These are phyloP conservation scores for Chondrilla cf. caribensis DNA, from an alignment of 37 sponge, comb jelly and placozoan genomes.

Conservation along the genomic window DNA sequence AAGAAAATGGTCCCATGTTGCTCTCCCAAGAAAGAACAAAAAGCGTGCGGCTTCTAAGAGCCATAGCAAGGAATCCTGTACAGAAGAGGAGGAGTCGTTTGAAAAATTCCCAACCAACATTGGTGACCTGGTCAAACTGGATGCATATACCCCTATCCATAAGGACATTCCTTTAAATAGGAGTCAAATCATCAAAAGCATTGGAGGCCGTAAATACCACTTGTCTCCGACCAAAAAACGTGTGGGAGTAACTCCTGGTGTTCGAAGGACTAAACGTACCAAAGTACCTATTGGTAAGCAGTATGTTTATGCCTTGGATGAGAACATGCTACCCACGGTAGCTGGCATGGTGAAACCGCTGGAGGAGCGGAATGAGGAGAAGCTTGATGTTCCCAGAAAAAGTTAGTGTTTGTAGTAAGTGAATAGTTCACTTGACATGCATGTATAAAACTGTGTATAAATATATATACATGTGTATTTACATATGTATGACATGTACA, in stretches of 20 bases:
- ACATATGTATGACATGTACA: too few species aligned
- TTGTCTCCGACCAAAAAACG: background rate
- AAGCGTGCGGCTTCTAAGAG: background rate
- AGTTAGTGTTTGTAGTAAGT: too few species aligned
- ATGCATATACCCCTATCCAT: background rate
- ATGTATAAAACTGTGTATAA: too few species aligned
- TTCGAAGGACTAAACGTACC: conserved; percentile 10
- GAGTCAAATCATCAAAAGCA: background rate
- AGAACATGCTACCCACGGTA: conserved; percentile 8
- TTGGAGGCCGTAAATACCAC: conserved; percentile 8
- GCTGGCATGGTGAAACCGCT: background rate
- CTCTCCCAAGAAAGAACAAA: background rate
- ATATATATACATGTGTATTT: too few species aligned
- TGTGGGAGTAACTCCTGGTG: background rate
- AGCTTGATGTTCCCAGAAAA: too few species aligned
- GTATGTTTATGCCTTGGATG: conserved; percentile 1
- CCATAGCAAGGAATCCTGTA: background rate
- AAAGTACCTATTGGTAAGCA: background rate
- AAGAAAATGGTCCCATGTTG: too few species aligned
- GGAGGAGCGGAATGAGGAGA: conserved; percentile 12
- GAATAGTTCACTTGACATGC: too few species aligned
- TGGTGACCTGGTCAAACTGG: background rate
- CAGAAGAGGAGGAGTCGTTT: background rate
- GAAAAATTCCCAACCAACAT: background rate
- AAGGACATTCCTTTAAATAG: conserved; percentile 2